Evolutionary conservation across 37 sponge, comb jelly and placozoan genomes (phyloP), one percentile per base, ranked within the genome.

Genomic region (Lycopodina hypogea): DNA sequence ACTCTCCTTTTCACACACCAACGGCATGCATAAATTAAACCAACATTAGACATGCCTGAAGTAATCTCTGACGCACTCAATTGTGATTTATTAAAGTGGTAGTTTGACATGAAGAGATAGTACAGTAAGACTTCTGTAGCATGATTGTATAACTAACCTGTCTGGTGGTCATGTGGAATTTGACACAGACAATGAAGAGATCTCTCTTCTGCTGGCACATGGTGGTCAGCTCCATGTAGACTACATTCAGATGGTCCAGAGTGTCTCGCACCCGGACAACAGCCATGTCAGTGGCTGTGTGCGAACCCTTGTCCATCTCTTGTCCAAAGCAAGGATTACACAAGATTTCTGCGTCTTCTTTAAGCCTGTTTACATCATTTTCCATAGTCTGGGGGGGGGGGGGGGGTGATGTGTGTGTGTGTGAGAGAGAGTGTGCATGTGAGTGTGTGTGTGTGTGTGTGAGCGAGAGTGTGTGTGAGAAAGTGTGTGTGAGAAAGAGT

Each of bases 171-270:
- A 82, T 83, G 76, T 86, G 85, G 45, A 83, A 91, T 48, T 83
- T 86, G 64, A 91, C 84, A 71, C 76, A 78, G 42, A 79, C 77
- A 11, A 83, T 91, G 56, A 66, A 86, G 39, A 86, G 77, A 48
- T 91, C 87, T 38, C 92, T 86, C 81, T 91, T 91, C 51, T 91
- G 92, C 69, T 85, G 90, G 48, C 90, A 90, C 22, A 59, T 71
- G 45, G 42, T 77, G 78, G 75, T 85, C n/a, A 90, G 63, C 23
- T 39, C 45, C 76, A 81, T 53, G 58, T 90, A 81, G 33, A 33
- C 78, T n/a, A 71, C 30, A 11, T 66, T 80, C 30, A 90, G 45
- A 4, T 42, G 51, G 21, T 75, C 50, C 32, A 85, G 28, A 9
- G 51, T 36, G 9, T n/a, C 22, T 26, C 59, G 58, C 32, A 90